phyloP scores from a whole-genome alignment of 2,888 invertebrate genomes.

The Stegana nigrithorax region DNA sequence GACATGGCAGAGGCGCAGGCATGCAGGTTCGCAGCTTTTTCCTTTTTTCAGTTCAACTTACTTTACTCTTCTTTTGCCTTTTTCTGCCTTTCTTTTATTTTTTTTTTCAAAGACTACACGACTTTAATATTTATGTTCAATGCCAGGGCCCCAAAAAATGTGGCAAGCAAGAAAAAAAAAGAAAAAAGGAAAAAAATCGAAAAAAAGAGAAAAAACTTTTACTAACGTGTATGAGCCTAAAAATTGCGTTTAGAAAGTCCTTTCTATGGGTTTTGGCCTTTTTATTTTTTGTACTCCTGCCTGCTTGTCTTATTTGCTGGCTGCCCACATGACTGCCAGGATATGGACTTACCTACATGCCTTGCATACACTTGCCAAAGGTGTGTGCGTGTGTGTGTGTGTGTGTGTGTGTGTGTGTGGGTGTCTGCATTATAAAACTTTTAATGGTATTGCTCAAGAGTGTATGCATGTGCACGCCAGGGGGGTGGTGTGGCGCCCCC shows the following conservation, averaged over 20 bases:
- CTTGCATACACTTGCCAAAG: background rate
- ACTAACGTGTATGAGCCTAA: too few species aligned
- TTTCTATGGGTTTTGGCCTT: too few species aligned
- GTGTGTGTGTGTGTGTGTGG: slow-evolving; percentile 33
- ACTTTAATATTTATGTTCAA: slow-evolving; percentile 15
- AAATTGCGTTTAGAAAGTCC: too few species aligned
- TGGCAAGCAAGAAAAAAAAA: too few species aligned
- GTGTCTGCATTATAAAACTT: slow-evolving; percentile 60
- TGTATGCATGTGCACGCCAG: background rate
- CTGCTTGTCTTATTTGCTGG: too few species aligned
- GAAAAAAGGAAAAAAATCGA: background rate
- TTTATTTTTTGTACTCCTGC: too few species aligned
- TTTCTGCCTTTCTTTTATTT: too few species aligned
- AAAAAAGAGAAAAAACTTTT: background rate
- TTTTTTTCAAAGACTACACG: background rate
- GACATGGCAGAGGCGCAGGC: slow-evolving; percentile 12
- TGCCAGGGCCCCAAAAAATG: background rate
- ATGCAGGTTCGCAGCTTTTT: slow-evolving; percentile 23
- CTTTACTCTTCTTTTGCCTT: background rate
- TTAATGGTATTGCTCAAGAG: slow-evolving; percentile 51
- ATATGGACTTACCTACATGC: background rate
- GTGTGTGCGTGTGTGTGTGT: background rate
- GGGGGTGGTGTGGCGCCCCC: background rate
- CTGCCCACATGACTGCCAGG: background rate
- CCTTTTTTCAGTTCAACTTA: too few species aligned